phyloP scores from a whole-genome alignment of 2,113 vertebrate genomes.

The Balaenoptera acutorostrata region DNA sequence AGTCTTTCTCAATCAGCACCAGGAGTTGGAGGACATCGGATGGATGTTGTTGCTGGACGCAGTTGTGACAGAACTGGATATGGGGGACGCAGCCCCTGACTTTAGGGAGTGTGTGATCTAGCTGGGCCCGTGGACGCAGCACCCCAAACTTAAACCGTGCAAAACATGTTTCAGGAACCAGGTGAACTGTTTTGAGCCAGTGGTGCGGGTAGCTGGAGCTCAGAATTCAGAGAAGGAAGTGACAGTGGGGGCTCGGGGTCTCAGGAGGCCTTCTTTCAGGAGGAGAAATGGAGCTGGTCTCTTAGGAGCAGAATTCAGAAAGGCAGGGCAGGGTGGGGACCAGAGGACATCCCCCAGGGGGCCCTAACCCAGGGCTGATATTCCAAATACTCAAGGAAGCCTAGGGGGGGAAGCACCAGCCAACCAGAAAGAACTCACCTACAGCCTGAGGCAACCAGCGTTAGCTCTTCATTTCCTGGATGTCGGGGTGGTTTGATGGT shows the following conservation, averaged over 20 bases:
- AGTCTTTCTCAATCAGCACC: background rate
- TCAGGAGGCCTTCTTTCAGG: background rate
- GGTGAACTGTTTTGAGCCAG: background rate
- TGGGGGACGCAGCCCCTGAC: accelerated
- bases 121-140: background rate
- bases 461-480: background rate
- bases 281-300: background rate
- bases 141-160: background rate
- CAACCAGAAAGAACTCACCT: background rate
- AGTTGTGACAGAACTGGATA: too few species aligned
- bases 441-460: accelerated
- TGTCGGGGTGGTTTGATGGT: accelerated
- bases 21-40: too few species aligned
- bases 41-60: too few species aligned
- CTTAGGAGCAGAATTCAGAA: background rate
- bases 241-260: accelerated
- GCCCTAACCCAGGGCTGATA: background rate
- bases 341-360: background rate
- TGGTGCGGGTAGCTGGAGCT: background rate
- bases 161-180: background rate
- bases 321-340: background rate
- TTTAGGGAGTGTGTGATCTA: accelerated
- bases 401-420: too few species aligned
- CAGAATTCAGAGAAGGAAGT: background rate
- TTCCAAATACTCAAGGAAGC: background rate